phyloP scores from a whole-genome alignment of 2,888 invertebrate genomes.

The Steinernema carpocapsae region DNA sequence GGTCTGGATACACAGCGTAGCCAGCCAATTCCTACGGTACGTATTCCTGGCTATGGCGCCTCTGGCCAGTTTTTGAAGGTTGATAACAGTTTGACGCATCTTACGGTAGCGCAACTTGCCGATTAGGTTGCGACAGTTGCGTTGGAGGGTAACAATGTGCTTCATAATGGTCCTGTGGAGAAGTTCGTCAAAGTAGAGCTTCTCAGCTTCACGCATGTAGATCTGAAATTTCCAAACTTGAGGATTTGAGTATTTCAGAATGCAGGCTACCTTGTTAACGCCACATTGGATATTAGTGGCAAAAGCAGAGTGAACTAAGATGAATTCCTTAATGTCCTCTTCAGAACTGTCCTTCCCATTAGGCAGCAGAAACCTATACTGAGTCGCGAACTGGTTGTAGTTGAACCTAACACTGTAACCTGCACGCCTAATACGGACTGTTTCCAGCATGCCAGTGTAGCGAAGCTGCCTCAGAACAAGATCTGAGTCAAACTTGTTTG shows the following conservation, averaged over 20 bases:
- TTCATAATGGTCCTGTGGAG: slow-evolving; percentile 91
- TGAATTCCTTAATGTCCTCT: slow-evolving; percentile 83
- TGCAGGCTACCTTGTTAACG: slow-evolving; percentile 77
- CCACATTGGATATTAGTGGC: slow-evolving; percentile 89
- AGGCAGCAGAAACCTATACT: slow-evolving; percentile 87
- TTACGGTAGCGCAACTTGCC: slow-evolving; percentile 81
- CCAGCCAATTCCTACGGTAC: slow-evolving; percentile 69
- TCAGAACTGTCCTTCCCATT: slow-evolving; percentile 84
- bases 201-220: slow-evolving; percentile 90
- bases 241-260: too few species aligned
- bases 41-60: slow-evolving; percentile 76
- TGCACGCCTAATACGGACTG: slow-evolving; percentile 89
- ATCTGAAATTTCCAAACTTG: too few species aligned
- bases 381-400: slow-evolving; percentile 90
- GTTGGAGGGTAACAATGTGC: slow-evolving; percentile 86
- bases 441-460: slow-evolving; percentile 96
- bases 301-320: slow-evolving; percentile 79
- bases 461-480: slow-evolving; percentile 87
- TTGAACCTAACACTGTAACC: slow-evolving; percentile 91
- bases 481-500: slow-evolving; percentile 89
- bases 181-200: slow-evolving; percentile 86
- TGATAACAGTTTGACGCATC: slow-evolving; percentile 72
- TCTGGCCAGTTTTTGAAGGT: slow-evolving; percentile 76
- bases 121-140: slow-evolving; percentile 79
- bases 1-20: slow-evolving; percentile 78